Conservation (phyloP, 2,113 vertebrate species). For the Tor tambroides region DNA sequence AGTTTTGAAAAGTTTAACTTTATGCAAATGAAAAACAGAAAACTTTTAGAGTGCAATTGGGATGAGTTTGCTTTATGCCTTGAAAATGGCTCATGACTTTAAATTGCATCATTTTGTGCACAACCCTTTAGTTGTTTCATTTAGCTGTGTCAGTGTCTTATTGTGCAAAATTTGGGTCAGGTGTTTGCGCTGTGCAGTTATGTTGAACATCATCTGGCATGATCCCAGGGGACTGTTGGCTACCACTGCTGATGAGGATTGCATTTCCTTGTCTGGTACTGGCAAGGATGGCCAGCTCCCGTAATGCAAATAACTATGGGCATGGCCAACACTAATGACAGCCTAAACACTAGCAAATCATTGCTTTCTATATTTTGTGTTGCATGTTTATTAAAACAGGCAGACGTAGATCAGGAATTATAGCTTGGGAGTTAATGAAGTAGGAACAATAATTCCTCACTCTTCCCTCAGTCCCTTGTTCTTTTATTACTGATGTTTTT, state of each 20-base stretch:
- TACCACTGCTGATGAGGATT: conserved; percentile 52
- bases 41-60: neutral
- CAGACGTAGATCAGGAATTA: neutral
- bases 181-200: conserved; percentile 47
- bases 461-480: conserved; percentile 3
- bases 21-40: neutral
- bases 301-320: neutral
- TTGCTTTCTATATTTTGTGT: neutral
- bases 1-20: neutral
- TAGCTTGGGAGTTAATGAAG: conserved; percentile 11
- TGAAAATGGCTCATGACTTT: neutral
- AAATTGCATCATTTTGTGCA: neutral
- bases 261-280: conserved; percentile 46
- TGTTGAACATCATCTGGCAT: conserved; percentile 52
- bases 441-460: neutral
- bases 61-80: neutral
- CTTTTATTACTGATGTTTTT: neutral
- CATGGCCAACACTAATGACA: neutral
- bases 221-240: conserved; percentile 38
- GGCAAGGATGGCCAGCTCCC: conserved; percentile 18
- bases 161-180: conserved; percentile 51
- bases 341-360: neutral
- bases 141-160: conserved; percentile 12
- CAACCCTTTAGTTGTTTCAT: conserved; percentile 21
- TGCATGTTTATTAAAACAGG: neutral